A percentile compares a stretch with the other conserved stretches of the same genome.
Evolutionary conservation across 2,797 vertebrate species (phyloP).

Genomic region (Leucoraja ocellata): DNA sequence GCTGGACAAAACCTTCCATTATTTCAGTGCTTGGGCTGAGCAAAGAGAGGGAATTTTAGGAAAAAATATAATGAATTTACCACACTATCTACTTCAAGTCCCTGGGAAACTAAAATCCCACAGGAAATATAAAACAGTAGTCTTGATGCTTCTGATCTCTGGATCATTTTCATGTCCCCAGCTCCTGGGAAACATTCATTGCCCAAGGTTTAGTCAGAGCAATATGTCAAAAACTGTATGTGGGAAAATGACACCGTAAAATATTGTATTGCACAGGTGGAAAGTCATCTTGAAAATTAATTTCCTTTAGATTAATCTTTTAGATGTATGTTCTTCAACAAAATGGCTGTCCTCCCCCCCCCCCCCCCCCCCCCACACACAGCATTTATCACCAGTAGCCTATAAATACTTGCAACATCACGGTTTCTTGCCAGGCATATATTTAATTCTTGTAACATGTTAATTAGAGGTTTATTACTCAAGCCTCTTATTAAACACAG

Average conservation of each 20-base stretch:
- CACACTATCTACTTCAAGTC: too few relatives aligned
- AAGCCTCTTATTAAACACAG: not conserved
- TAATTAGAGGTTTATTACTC: conserved; percentile 23
- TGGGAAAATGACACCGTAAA: not conserved
- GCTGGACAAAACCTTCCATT: too few relatives aligned
- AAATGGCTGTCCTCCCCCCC: not conserved
- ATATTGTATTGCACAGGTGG: not conserved
- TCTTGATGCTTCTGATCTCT: not conserved
- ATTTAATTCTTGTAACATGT: not conserved
- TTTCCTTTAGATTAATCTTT: not conserved
- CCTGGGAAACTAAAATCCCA: not conserved
- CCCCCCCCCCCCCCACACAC: too few relatives aligned
- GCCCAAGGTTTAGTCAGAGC: not conserved
- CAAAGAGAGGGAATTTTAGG: too few relatives aligned
- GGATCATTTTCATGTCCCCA: not conserved
- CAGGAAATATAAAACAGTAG: not conserved
- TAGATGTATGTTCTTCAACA: not conserved
- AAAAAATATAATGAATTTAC: too few relatives aligned
- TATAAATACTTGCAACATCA: conserved; percentile 11
- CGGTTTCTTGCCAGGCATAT: conserved; percentile 13
- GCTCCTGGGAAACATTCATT: not conserved
- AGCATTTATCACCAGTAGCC: not conserved
- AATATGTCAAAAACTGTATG: not conserved
- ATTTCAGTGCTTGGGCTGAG: too few relatives aligned
- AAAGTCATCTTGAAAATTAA: not conserved